A percentile compares a stretch with the other conserved stretches of the same genome.
Evolutionary conservation across 2,113 vertebrate species (phyloP).

Genomic region (Noctilio leporinus): DNA sequence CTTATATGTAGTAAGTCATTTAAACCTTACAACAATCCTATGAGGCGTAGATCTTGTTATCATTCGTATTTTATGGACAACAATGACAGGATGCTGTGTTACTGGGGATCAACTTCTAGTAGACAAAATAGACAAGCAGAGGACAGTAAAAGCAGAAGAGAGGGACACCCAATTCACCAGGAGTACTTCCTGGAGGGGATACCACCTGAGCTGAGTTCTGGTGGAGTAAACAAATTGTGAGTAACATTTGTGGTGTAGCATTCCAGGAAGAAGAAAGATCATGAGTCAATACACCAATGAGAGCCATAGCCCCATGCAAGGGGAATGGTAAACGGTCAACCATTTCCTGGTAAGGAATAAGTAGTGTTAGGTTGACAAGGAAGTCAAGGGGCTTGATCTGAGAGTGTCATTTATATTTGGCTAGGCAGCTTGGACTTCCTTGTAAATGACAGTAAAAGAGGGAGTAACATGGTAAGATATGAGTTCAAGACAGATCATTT

Average conservation of each 20-base stretch:
- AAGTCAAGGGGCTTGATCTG: neutral
- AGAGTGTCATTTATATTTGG: neutral
- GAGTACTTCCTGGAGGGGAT: neutral
- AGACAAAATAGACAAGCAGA: neutral
- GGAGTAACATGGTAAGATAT: neutral
- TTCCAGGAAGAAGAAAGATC: neutral
- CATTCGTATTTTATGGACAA: neutral
- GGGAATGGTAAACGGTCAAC: neutral
- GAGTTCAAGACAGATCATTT: neutral
- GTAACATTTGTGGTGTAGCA: neutral
- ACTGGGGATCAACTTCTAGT: accelerated
- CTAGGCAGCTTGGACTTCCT: neutral
- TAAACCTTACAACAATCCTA: neutral
- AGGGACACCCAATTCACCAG: neutral
- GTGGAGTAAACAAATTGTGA: neutral
- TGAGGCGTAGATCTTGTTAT: neutral
- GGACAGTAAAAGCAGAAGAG: neutral
- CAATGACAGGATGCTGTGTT: neutral
- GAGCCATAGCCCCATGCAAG: neutral
- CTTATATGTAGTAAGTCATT: neutral
- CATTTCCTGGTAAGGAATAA: neutral
- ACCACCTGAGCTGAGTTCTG: neutral
- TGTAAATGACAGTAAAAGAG: neutral
- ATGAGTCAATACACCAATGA: neutral
- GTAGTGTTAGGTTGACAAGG: neutral